phyloP scores from a whole-genome alignment of 1,140 invertebrate species.

The Bursaphelenchus mucronatus region DNA sequence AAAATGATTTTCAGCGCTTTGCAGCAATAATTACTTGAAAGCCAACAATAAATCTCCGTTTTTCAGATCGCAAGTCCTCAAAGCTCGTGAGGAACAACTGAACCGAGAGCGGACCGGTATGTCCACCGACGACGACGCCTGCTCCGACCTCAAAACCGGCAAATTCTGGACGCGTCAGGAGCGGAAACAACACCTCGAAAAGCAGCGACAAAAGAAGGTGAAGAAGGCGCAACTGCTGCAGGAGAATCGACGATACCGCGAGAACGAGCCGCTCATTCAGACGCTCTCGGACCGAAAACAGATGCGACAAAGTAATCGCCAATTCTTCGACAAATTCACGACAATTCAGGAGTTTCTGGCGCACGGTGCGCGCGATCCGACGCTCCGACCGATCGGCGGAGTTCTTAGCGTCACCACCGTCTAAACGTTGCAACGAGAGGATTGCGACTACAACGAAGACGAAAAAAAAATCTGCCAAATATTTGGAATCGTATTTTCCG shows the following conservation, averaged over 20 bases:
- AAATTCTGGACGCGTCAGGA: slow-evolving; percentile 77
- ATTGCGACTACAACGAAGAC: too few relatives aligned
- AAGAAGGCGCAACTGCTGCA: slow-evolving; percentile 61
- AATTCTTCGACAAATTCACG: slow-evolving; percentile 64
- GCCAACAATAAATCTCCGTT: too few relatives aligned
- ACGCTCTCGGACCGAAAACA: slow-evolving; percentile 65
- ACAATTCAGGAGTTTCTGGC: slow-evolving; percentile 65
- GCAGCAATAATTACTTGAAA: too few relatives aligned
- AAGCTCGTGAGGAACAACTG: slow-evolving; percentile 70
- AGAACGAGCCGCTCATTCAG: slow-evolving; percentile 59
- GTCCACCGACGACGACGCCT: slow-evolving; percentile 76
- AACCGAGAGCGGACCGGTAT: slow-evolving; percentile 70
- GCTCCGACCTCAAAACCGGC: slow-evolving; percentile 76
- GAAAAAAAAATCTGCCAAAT: too few relatives aligned
- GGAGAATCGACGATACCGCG: slow-evolving; percentile 59
- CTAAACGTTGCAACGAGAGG: slow-evolving; percentile 9
- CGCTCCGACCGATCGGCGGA: slow-evolving; percentile 27
- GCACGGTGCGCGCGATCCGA: slow-evolving; percentile 61
- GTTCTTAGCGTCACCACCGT: slow-evolving; percentile 44
- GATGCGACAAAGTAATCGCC: slow-evolving; percentile 63
- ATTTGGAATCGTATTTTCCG: too few relatives aligned
- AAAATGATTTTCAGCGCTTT: too few relatives aligned
- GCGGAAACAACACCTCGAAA: slow-evolving; percentile 72
- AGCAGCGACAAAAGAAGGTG: slow-evolving; percentile 69
- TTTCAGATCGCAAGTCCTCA: slow-evolving; percentile 67